Conservation (phyloP, 2,888 invertebrate genomes). For the Lasioglossum figueresi region DNA sequence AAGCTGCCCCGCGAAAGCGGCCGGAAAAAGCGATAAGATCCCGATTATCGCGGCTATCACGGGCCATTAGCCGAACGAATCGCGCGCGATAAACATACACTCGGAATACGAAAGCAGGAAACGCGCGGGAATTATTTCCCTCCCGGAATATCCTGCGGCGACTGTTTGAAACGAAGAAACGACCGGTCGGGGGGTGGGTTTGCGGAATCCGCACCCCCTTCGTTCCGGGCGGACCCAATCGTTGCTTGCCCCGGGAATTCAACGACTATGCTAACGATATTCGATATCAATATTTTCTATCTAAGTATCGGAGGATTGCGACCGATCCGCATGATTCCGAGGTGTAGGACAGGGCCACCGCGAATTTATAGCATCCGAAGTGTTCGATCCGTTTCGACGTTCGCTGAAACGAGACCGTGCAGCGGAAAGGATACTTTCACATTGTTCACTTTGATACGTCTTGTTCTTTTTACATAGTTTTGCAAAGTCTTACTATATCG, state of each 20-base stretch:
- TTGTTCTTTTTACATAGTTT: too few relatives aligned
- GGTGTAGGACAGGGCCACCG: background rate
- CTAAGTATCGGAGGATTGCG: constrained; percentile 12
- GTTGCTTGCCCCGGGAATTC: background rate
- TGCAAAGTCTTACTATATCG: too few relatives aligned
- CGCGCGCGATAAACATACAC: constrained; percentile 57
- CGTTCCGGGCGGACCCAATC: background rate
- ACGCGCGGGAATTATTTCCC: constrained; percentile 46
- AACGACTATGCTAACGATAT: constrained; percentile 7
- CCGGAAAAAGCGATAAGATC: constrained; percentile 58
- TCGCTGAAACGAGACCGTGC: background rate
- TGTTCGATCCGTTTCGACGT: background rate
- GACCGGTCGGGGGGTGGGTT: background rate
- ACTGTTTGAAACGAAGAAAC: background rate
- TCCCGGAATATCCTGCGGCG: constrained; percentile 28
- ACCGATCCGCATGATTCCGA: background rate
- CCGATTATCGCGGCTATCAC: constrained; percentile 62
- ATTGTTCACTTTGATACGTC: too few relatives aligned
- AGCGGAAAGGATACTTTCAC: background rate
- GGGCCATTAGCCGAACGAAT: constrained; percentile 61
- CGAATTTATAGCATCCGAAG: background rate
- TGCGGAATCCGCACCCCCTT: background rate
- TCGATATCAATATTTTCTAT: constrained; percentile 2
- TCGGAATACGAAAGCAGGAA: constrained; percentile 46
- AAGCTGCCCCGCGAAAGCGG: constrained; percentile 28